Evolutionary conservation across 2,888 invertebrate genomes (phyloP), one percentile per base, ranked within the genome.

Genomic region (Callosobruchus maculatus): DNA sequence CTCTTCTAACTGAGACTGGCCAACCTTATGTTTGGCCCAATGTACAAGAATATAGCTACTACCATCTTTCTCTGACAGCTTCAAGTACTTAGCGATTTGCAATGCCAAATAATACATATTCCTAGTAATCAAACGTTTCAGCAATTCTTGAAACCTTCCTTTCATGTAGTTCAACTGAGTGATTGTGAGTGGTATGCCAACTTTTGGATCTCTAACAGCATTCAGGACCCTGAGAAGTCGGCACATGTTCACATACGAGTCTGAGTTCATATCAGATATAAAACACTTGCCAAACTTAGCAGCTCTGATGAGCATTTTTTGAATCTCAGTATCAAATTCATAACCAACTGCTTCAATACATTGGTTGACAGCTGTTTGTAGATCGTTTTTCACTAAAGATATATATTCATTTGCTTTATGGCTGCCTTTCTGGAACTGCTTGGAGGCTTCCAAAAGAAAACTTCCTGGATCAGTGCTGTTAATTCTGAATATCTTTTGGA

Each of bases 231-330:
- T 88, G 77, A 98, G 87, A 86, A 93, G 92, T 75, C 96, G 90
- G 82, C 97, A 95, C 88, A 96, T 97, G 83, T 91, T 91, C 68
- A 97, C 95, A 84, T 97, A 98, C 77, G 92, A 89, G 78, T 94
- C 93, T 0, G 95, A 90, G 84, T 91, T 91, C 69, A 92, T 91
- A 75, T 92, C 93, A 26, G 92, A 90, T 72, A 97, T 90, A 85
- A 98, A 98, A 72, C 96, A 95, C 88, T 97, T 98, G 7, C 98
- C 98, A 88, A 97, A 98, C 84, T 97, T 95, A 0, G 98, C 97
- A 13, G 98, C 94, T 83, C 94, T 90, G 75, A 98, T 92, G 20
- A 98, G 88, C 88, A 94, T 92, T 87, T 97, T 97, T 87, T 98
- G 98, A 0, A 94, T 93, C 70, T 93, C 91, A 0, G 95, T 90